Conservation (phyloP, 2,888 invertebrate genomes). For the Drosophila multiciliata region DNA sequence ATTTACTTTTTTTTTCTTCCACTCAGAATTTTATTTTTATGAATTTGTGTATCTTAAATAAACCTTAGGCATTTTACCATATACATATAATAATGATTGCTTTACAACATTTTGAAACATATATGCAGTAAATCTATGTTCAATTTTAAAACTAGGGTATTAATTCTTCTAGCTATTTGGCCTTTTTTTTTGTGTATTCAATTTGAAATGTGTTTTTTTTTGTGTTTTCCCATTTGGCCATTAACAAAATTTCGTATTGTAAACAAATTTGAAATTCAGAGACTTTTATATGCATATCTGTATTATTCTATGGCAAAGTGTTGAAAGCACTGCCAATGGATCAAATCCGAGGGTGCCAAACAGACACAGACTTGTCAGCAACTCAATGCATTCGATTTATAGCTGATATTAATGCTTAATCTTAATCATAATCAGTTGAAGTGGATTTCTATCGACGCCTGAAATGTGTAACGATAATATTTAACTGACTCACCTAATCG, state of each 20-base stretch:
- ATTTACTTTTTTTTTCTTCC: constrained; percentile 13
- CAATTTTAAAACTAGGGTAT: constrained; percentile 7
- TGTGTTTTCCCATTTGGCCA: constrained; percentile 50
- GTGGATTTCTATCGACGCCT: too few species aligned
- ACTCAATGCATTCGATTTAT: not conserved
- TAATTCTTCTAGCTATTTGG: constrained; percentile 4
- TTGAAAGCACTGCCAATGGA: constrained; percentile 31
- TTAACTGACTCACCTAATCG: not conserved
- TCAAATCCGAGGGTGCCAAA: not conserved
- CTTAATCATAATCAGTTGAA: not conserved
- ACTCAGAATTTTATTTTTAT: constrained; percentile 9
- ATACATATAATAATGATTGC: not conserved
- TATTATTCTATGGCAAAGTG: constrained; percentile 23
- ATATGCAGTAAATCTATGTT: not conserved
- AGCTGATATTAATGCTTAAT: not conserved
- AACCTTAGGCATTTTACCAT: not conserved
- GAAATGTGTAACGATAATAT: not conserved
- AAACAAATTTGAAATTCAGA: constrained; percentile 48
- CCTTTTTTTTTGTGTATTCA: constrained; percentile 27
- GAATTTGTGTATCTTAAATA: not conserved
- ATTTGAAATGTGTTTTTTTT: constrained; percentile 35
- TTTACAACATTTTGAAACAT: not conserved
- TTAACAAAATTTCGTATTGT: constrained; percentile 43
- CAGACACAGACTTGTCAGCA: not conserved
- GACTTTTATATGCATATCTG: constrained; percentile 14